These are phyloP conservation scores for Formica exsecta DNA, from an alignment of 1,140 invertebrate genomes.

Conservation along the genomic window DNA sequence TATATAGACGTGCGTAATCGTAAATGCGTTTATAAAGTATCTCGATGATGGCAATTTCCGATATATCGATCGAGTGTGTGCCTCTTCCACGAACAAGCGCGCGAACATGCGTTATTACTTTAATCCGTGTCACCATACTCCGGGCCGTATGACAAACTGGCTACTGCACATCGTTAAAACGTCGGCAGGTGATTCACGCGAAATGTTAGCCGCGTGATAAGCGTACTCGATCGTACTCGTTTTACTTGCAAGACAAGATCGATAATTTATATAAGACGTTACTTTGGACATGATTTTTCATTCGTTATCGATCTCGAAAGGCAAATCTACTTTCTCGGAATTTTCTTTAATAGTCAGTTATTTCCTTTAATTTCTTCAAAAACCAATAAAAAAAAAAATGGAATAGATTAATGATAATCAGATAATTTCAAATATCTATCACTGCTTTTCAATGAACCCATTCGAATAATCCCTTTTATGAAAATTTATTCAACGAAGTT, in stretches of 20 bases:
- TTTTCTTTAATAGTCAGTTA: too few relatives aligned
- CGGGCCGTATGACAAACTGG: slow-evolving; percentile 74
- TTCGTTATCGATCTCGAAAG: slow-evolving; percentile 5
- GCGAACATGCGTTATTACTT: slow-evolving; percentile 72
- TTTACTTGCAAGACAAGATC: slow-evolving; percentile 49
- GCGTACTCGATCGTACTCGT: slow-evolving; percentile 56
- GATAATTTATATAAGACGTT: slow-evolving; percentile 59
- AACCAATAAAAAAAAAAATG: background rate
- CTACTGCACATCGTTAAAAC: slow-evolving; percentile 73
- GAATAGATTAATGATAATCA: background rate
- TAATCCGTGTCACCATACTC: slow-evolving; percentile 70
- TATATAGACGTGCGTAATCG: background rate
- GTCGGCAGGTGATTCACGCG: slow-evolving; percentile 75
- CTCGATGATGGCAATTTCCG: slow-evolving; percentile 24
- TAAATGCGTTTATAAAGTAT: background rate
- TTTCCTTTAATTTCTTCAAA: background rate
- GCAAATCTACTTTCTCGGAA: background rate
- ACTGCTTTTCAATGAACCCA: too few relatives aligned
- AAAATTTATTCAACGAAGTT: background rate
- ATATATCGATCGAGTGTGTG: slow-evolving; percentile 61
- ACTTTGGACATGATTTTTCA: slow-evolving; percentile 5
- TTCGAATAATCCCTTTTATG: background rate
- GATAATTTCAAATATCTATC: too few relatives aligned
- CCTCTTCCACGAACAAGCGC: slow-evolving; percentile 45
- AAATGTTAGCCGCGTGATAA: slow-evolving; percentile 74